These are phyloP conservation scores for Dugesia japonica DNA, from an alignment of 2,888 invertebrate genomes.

Conservation along the genomic window DNA sequence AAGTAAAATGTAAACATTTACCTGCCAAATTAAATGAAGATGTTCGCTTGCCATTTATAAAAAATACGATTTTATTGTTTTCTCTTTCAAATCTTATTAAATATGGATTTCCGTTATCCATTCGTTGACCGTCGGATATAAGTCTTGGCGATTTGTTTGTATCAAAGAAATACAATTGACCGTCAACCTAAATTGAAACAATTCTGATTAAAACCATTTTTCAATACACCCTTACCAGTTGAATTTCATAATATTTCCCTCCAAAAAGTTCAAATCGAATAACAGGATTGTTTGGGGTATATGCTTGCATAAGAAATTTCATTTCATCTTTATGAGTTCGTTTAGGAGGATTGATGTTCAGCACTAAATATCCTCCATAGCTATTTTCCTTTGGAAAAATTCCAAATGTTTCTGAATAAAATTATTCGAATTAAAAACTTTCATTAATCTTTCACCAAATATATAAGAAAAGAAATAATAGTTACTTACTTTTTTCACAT, in stretches of 20 bases:
- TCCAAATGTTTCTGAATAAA: background rate
- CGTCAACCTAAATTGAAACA: no score
- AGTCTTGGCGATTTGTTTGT: background rate
- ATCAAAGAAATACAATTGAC: background rate
- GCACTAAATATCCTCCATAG: background rate
- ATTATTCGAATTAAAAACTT: background rate
- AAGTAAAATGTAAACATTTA: background rate
- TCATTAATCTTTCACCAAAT: no score
- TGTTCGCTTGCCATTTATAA: background rate
- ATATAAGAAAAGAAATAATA: no score
- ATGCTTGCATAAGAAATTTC: background rate
- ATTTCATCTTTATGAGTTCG: background rate
- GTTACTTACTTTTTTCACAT: background rate
- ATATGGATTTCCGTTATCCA: slow-evolving; percentile 20
- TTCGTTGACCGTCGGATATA: background rate
- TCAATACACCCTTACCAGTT: background rate
- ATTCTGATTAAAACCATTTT: no score
- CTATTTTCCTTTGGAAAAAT: background rate
- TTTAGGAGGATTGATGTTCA: background rate
- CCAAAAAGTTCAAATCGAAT: background rate
- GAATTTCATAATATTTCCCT: slow-evolving; percentile 3
- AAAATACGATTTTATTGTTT: background rate
- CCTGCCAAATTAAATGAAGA: background rate
- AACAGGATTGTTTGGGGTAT: background rate
- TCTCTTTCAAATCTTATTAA: slow-evolving; percentile 3